Base-by-base conservation (phyloP, 2,797 vertebrate genomes). In the Aythya fuligula region DNA sequence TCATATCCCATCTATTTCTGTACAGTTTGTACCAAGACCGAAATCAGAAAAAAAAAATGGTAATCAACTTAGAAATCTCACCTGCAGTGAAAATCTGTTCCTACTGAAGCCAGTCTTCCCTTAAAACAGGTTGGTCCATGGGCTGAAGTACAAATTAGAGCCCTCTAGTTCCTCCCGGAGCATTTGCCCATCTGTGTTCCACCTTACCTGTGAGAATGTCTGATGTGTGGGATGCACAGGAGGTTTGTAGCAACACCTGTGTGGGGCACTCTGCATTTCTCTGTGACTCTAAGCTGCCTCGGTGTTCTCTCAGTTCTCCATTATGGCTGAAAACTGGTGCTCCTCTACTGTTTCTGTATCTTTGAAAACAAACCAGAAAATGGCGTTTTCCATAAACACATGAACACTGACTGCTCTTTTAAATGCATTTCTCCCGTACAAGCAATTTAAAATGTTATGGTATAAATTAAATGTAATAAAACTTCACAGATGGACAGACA, bases 291-390 rank as follows among this genome's bases (percentile, higher is more conserved):
- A 36, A 54, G 24, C 34, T 17, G 41, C 36, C 41, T 45, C 47
- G 20, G 28, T 4, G 32, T 93, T 74, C 49, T 81, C 61, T 67
- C 43, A 20, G 8, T 67, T 93, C 69, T 49, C 30, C 36, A 49
- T 69, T 28, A 57, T 27, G 28, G 28, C 14, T 92, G 49, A 71
- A 80, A 72, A 80, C 6, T 25, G 11, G 8, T 45, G 36, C 28
- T 91, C 11, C 45, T 91, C 73, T 65, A 74, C 13, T 64, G 36
- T 84, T 75, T 69, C 73, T 75, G 24, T 12, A 61, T 32, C 39
- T 88, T 80, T 61, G 38, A 88, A 88, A 88, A 88, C 67, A 18
- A 57, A 87, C 87, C 8, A 62, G 41, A 45, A 41, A 84, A 60
- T 15, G 27, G 39, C 24, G 71, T 88, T 67, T 90, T 45, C 65